Evolutionary conservation across 2,113 vertebrate genomes (phyloP).

Genomic region (Athene cunicularia): DNA sequence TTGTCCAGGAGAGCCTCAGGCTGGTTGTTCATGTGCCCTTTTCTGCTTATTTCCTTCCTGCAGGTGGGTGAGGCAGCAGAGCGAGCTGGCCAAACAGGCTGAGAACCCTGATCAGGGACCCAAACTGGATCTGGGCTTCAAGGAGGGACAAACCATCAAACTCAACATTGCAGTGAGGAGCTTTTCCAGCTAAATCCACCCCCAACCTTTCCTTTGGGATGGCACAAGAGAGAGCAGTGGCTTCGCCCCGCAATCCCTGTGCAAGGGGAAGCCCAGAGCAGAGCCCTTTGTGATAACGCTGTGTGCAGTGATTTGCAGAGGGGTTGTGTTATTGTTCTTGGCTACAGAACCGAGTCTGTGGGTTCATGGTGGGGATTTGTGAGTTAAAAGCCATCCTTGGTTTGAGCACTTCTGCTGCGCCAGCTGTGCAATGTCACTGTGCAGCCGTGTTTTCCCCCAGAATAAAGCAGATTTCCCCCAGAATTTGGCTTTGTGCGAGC

Average conservation of each 20-base stretch:
- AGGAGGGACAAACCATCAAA: slow-evolving; percentile 97
- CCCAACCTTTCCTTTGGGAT: fast-evolving
- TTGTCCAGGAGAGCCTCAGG: not conserved
- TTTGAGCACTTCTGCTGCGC: not conserved
- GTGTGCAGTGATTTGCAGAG: not conserved
- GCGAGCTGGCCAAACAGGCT: slow-evolving; percentile 85
- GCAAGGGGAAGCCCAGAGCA: not conserved
- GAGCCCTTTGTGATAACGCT: fast-evolving
- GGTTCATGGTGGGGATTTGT: not conserved
- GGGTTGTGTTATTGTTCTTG: not conserved
- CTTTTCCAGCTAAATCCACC: not conserved
- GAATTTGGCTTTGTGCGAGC: fast-evolving
- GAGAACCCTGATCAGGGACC: slow-evolving; percentile 79
- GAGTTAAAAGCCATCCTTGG: not conserved
- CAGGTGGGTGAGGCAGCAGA: slow-evolving; percentile 96
- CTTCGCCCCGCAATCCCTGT: fast-evolving
- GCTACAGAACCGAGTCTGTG: not conserved
- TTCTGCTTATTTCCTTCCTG: not conserved
- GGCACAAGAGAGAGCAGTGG: not conserved
- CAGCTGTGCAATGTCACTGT: fast-evolving
- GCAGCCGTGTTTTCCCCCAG: not conserved
- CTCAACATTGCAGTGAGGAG: slow-evolving; percentile 92
- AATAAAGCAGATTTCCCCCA: not conserved
- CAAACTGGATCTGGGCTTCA: slow-evolving; percentile 93
- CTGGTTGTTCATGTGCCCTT: not conserved